Evolutionary conservation across 2,797 vertebrate genomes (phyloP), one percentile per base, ranked within the genome.

Genomic region (Dermochelys coriacea): DNA sequence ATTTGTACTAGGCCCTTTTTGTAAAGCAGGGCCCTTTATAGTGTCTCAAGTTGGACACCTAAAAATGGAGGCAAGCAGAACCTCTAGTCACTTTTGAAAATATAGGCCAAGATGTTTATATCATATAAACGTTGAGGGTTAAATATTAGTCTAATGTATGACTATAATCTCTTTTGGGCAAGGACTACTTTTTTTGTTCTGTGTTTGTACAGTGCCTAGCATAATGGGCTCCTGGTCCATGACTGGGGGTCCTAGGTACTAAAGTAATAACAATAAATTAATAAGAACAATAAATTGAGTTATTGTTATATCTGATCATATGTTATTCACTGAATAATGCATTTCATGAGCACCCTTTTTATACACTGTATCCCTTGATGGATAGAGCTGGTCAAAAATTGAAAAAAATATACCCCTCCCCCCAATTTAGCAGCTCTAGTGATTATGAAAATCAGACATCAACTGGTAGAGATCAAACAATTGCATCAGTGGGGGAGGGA

Each of bases 301-400:
- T 5, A 64, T 57, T 94, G 54, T 93, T 78, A 82, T 82, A 47
- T 47, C n/a, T 89, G 54, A 29, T 91, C 64, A 92, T 61, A 80
- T 93, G 75, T 25, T 37, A 84, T 92, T 96, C 93, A 82, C 88
- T 95, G 87, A 91, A 87, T 71, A 90, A 90, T 45, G 23, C 31
- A 82, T 61, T 95, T 95, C 84, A 90, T 74, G 79, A 96, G 86
- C 92, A 82, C 51, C 89, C 49, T 54, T 89, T 90, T 93, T 94
- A 93, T 82, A 45, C 80, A 90, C 68, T 90, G 54, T 61, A 59
- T 91, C 78, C 59, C 92, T 55, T 93, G 86, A 90, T 81, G 96
- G 86, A 55, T 77, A 31, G 14, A 77, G 27, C 45, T 49, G 45
- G 37, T 47, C 89, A 89, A 95, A 96, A 94, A 79, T 71, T 55